A percentile compares a stretch with the other conserved stretches of the same genome.
phyloP scores from a whole-genome alignment of 2,797 vertebrate genomes.

The Periparus ater region DNA sequence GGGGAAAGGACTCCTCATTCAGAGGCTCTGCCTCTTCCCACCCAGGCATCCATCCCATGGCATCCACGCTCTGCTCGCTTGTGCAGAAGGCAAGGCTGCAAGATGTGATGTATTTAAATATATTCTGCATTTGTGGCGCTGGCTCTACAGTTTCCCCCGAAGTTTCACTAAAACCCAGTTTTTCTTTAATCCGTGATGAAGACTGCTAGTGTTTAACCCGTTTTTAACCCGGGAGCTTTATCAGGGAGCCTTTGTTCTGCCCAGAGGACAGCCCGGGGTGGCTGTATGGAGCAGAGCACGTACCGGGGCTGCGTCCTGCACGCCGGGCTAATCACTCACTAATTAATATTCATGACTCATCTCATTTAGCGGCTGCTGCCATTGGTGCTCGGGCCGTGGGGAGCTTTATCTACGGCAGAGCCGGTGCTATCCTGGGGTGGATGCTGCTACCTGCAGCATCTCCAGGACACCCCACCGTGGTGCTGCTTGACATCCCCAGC shows the following conservation, averaged over 20 bases:
- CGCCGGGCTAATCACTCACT: conserved; percentile 44
- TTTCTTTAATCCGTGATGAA: not conserved
- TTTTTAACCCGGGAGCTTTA: not conserved
- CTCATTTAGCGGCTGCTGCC: conserved; percentile 65
- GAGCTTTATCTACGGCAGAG: conserved; percentile 26
- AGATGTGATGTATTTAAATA: conserved; percentile 15
- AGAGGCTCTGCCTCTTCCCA: not conserved
- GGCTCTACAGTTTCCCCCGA: not conserved
- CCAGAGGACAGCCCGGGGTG: conserved; percentile 53
- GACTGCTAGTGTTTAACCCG: not conserved
- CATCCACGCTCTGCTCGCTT: not conserved
- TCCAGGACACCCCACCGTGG: not conserved
- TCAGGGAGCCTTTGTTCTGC: not conserved
- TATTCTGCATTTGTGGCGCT: not conserved
- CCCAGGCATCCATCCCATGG: not conserved
- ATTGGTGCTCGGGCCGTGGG: conserved; percentile 33
- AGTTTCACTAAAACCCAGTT: not conserved
- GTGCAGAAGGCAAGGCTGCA: conserved; percentile 26
- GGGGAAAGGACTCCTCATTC: not conserved
- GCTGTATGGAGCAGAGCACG: conserved; percentile 16
- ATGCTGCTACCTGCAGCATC: not conserved
- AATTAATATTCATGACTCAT: conserved; percentile 76
- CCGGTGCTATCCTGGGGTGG: not conserved
- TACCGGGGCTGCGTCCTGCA: conserved; percentile 29
- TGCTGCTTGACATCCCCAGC: not conserved